Percentiles rank a stretch among this genome's conserved stretches.
Conservation (phyloP, 2,888 invertebrate species). For the Petrolisthes manimaculis region DNA sequence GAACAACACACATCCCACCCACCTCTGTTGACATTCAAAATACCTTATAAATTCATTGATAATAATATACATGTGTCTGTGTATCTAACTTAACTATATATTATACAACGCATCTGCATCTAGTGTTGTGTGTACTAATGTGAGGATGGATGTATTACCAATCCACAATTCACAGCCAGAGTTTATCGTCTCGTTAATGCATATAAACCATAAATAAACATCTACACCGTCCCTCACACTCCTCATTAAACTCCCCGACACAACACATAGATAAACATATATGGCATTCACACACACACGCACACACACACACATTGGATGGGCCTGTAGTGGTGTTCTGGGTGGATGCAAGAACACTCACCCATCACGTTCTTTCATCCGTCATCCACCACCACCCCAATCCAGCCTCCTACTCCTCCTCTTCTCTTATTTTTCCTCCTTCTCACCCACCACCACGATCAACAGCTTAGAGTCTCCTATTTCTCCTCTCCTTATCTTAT, state of each 20-base stretch:
- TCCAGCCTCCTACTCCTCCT: no score
- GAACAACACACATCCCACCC: neutral
- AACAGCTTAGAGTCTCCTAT: neutral
- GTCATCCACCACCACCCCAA: no score
- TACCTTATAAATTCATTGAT: neutral
- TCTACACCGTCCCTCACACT: neutral
- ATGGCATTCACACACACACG: slow-evolving; percentile 5
- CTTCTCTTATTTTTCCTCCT: neutral
- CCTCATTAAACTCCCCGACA: neutral
- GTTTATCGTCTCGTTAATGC: no score
- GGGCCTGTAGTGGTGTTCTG: no score
- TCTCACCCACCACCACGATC: neutral
- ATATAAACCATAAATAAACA: neutral
- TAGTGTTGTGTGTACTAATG: no score
- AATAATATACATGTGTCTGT: no score
- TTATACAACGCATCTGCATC: neutral
- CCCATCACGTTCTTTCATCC: no score
- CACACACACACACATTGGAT: slow-evolving; percentile 7
- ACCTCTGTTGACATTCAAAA: neutral
- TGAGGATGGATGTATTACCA: no score
- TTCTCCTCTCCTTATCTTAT: neutral
- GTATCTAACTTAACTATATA: neutral
- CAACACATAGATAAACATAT: neutral
- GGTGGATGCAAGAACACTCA: no score
- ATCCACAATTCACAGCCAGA: no score